phyloP scores from a whole-genome alignment of 2,797 vertebrate species.

The Lagodon rhomboides region DNA sequence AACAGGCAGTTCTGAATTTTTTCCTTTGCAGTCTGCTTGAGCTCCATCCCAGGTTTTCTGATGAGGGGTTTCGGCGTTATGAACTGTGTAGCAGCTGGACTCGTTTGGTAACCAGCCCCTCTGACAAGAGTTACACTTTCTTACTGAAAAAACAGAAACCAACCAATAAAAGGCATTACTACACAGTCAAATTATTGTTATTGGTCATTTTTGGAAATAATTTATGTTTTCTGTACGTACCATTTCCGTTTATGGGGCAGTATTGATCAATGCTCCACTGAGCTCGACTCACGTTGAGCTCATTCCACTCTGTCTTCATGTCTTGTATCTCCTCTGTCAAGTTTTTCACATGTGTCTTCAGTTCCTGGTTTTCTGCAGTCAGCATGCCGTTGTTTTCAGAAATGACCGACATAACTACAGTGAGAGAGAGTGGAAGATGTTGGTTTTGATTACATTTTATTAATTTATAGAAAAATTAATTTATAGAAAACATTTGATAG shows the following conservation, averaged over 20 bases:
- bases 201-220: neutral
- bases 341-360: neutral
- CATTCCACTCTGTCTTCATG: neutral
- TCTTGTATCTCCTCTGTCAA: conserved; percentile 26
- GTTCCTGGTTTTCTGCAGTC: neutral
- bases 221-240: neutral
- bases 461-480: too few species aligned
- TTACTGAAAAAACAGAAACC: conserved; percentile 35
- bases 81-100: conserved; percentile 46
- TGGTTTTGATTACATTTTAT: too few species aligned
- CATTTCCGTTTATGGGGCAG: conserved; percentile 27
- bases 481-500: neutral
- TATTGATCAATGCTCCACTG: conserved; percentile 55
- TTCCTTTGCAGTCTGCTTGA: too few species aligned
- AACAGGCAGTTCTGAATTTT: too few species aligned
- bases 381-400: neutral
- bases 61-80: too few species aligned
- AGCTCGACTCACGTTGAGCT: conserved; percentile 30
- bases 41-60: too few species aligned
- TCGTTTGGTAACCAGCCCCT: fast-evolving
- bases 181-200: neutral
- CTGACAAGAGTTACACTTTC: conserved; percentile 58
- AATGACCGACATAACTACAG: neutral
- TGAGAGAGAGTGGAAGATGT: neutral
- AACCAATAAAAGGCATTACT: neutral